A percentile compares a stretch with the other conserved stretches of the same genome.
Conservation (phyloP, 2,888 invertebrate species). For the Hololepta plana region DNA sequence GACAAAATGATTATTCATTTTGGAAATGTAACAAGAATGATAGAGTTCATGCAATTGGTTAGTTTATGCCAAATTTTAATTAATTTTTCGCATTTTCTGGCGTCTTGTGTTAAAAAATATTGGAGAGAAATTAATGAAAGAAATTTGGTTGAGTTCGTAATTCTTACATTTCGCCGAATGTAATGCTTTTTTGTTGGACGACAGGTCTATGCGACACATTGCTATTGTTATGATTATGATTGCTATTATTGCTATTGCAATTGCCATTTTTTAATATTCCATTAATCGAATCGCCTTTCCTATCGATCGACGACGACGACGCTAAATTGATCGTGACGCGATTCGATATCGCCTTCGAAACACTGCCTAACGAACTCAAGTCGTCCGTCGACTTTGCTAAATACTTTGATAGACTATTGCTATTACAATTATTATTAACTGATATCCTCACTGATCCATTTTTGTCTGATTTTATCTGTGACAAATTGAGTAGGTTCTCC, state of each 20-base stretch:
- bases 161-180: conserved; percentile 29
- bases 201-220: conserved; percentile 18
- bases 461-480: conserved; percentile 21
- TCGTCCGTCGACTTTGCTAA: conserved; percentile 23
- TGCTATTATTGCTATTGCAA: no score
- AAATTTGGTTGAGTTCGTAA: no score
- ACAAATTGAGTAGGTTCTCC: conserved; percentile 22
- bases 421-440: conserved; percentile 14
- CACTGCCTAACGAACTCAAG: conserved; percentile 10
- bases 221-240: conserved; percentile 15
- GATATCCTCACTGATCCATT: conserved; percentile 26
- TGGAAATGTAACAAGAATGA: no score
- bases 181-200: conserved; percentile 28
- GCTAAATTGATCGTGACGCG: conserved; percentile 23
- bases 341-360: conserved; percentile 15
- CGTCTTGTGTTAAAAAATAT: no score
- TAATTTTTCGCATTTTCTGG: no score
- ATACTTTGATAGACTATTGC: conserved; percentile 15
- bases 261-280: conserved; percentile 33
- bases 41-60: no score
- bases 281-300: conserved; percentile 24
- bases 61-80: no score
- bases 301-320: conserved; percentile 15
- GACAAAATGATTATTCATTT: no score
- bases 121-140: no score